Evolutionary conservation across 2,797 vertebrate genomes (phyloP), one percentile per base, ranked within the genome.

Genomic region (Masticophis lateralis): DNA sequence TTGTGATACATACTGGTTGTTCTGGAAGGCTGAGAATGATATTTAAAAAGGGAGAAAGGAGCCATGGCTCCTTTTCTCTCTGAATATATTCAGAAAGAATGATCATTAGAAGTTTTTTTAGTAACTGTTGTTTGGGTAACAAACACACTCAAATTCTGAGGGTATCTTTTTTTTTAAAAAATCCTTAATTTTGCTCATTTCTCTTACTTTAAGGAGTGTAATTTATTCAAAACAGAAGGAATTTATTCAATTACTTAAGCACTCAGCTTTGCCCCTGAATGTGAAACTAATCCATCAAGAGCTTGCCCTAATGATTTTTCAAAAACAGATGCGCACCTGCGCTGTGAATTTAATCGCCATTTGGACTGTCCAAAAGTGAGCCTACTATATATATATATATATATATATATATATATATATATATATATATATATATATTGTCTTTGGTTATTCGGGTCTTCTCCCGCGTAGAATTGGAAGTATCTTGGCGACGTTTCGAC

Each of bases 1-100:
- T 59, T 55, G 87, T n/a, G 60, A 83, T 93, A 89, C 90, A 93
- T 95, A 92, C 96, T 96, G 97, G 93, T 92, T 91, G 47, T 66
- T 96, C 94, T 92, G 94, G 89, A 95, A 96, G 60, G 95, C 59
- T 95, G 88, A 95, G 92, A 96, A 92, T 86, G 86, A 79, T 95
- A 97, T 97, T 91, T 95, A 51, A 97, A 97, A 32, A 86, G 92
- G 96, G 94, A 90, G 66, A 63, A 92, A 94, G 95, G 69, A 32
- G 28, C 28, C 74, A 27, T 51, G 88, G 55, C 61, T 92, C 88
- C 2, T 93, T 79, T 89, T 93, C 55, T 87, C 60, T 89, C 88
- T 86, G 90, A 89, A 51, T 32, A 86, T 90, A 92, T 69, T 57
- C 18, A 93, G 1, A 92, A 92, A 93, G 95, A 92, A 92, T 57